Evolutionary conservation across 1,140 invertebrate species (phyloP).

Genomic region (Bombus vancouverensis): DNA sequence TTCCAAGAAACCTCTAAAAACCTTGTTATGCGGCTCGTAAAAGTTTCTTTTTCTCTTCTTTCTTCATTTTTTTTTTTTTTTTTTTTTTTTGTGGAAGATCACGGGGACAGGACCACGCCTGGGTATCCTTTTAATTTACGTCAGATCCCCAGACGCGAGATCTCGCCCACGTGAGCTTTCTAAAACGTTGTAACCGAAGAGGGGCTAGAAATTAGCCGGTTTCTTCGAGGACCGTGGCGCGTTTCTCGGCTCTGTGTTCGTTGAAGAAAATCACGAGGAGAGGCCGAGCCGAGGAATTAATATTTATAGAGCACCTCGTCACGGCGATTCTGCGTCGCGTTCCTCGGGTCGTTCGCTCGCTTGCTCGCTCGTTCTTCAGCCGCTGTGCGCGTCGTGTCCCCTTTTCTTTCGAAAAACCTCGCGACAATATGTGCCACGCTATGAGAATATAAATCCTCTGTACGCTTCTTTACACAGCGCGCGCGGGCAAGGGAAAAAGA

Average conservation of each 20-base stretch:
- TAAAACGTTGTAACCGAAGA: background rate
- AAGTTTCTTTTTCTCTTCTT: too few relatives aligned
- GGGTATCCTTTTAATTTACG: slow-evolving; percentile 11
- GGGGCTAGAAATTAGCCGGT: slow-evolving; percentile 41
- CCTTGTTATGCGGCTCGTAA: too few relatives aligned
- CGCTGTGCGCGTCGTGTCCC: background rate
- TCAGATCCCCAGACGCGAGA: background rate
- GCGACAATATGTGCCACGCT: slow-evolving; percentile 45
- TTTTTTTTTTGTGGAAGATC: background rate
- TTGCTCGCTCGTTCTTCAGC: background rate
- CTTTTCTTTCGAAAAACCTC: slow-evolving; percentile 37
- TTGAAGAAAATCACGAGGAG: slow-evolving; percentile 37
- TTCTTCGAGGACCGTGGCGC: slow-evolving; percentile 45
- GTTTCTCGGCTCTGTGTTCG: slow-evolving; percentile 31
- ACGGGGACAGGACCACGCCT: background rate
- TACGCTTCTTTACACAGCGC: slow-evolving; percentile 36
- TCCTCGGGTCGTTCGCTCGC: background rate
- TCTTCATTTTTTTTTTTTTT: too few relatives aligned
- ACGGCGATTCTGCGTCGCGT: background rate
- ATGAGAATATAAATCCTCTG: slow-evolving; percentile 32
- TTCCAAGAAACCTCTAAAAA: too few relatives aligned
- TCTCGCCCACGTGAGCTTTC: slow-evolving; percentile 32
- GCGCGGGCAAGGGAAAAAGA: background rate
- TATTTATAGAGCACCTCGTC: slow-evolving; percentile 55
- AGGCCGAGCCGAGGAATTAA: slow-evolving; percentile 33